Evolutionary conservation across 2,888 invertebrate genomes (phyloP), one percentile per base, ranked within the genome.

Genomic region (Apotomis betuletana): DNA sequence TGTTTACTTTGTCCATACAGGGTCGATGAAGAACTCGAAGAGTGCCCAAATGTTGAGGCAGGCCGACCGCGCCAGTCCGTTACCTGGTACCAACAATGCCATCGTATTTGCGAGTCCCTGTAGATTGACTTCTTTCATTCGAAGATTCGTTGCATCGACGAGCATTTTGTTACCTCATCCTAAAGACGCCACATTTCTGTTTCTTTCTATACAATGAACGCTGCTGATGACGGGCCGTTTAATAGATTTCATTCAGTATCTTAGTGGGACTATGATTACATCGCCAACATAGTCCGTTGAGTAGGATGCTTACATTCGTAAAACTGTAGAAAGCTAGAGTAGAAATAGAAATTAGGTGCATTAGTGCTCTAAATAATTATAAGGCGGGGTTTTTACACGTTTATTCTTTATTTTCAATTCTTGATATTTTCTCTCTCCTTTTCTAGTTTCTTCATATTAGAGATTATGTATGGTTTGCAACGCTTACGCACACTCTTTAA

Each of bases 41-140:
- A 95, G 95, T 94, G 95, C 95, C 90, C 94, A 95, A 94, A 94
- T 94, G 93, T 94, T 95, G 94, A 94, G 94, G 89, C 94, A 92
- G 87, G 89, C 94, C 89, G 94, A 94, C 93, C 94, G 94, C 93
- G 93, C 94, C 94, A 94, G 93, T 94, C 93, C 94, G 87, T 91
- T 89, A 91, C 94, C 94, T 89, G 93, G 94, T 94, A 95, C 94
- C 85, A 80, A 85, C 82, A 85, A 79, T 85, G 82, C 85, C 79
- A 85, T 84, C 86, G 84, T 89, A 85, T 85, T 81, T 86, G 85
- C 86, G 86, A 85, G 84, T 85, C 88, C 91, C 89, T 77, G 91
- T 92, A 92, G 92, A 83, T 76, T 79, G 55, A 85, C 76, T 84
- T 86, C 82, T 86, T 85, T 83, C 75, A 77, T 78, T 80, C 79